These are phyloP conservation scores for Ctenicera cuprea DNA, from an alignment of 2,888 invertebrate species.

Conservation along the genomic window DNA sequence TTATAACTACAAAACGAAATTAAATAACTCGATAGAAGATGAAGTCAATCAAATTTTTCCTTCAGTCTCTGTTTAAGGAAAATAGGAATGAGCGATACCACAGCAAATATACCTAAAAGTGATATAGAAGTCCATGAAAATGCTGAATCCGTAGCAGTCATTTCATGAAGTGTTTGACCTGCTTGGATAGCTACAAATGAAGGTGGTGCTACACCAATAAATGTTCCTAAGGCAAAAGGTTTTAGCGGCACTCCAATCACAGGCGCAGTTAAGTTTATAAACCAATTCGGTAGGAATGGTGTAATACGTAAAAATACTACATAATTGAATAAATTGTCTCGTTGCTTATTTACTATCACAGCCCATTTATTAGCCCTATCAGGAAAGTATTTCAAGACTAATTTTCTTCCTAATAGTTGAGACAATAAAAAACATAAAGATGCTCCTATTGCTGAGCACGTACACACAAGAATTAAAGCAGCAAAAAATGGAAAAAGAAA, in stretches of 20 bases:
- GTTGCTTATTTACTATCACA: slow-evolving; percentile 87
- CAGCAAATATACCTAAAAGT: slow-evolving; percentile 85
- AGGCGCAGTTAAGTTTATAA: slow-evolving; percentile 97
- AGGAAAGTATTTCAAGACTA: slow-evolving; percentile 93
- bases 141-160: slow-evolving; percentile 91
- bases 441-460: slow-evolving; percentile 97
- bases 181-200: slow-evolving; percentile 98
- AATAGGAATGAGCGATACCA: slow-evolving; percentile 91
- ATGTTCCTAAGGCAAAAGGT: slow-evolving; percentile 97
- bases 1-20: slow-evolving; percentile 17
- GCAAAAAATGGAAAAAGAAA: slow-evolving; percentile 95
- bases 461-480: slow-evolving; percentile 91
- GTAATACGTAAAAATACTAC: slow-evolving; percentile 98
- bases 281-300: slow-evolving; percentile 99
- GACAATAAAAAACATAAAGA: slow-evolving; percentile 96
- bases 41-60: slow-evolving; percentile 82
- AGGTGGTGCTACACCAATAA: slow-evolving; percentile 97
- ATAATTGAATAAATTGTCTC: slow-evolving; percentile 93
- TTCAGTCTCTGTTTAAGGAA: slow-evolving; percentile 87
- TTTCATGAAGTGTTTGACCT: slow-evolving; percentile 94
- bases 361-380: slow-evolving; percentile 92
- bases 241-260: slow-evolving; percentile 95
- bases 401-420: slow-evolving; percentile 88
- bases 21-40: slow-evolving; percentile 21
- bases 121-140: slow-evolving; percentile 92